phyloP scores from a whole-genome alignment of 1,140 invertebrate species.

The Homarus americanus region DNA sequence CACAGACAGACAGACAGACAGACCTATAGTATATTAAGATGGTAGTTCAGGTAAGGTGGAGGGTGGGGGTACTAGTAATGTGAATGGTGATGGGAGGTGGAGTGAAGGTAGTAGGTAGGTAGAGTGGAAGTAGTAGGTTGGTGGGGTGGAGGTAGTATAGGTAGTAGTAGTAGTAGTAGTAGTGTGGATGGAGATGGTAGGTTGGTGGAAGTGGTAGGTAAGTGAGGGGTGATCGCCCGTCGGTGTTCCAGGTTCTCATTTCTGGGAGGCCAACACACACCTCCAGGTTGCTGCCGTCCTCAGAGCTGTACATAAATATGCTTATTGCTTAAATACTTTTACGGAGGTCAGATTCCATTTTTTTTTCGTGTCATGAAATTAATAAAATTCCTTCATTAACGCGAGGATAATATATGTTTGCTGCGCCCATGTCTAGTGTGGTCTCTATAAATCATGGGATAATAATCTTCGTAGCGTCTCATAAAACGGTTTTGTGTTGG shows the following conservation, averaged over 20 bases:
- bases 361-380: neutral
- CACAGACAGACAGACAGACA: too few species aligned
- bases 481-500: neutral
- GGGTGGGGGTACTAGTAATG: neutral
- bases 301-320: neutral
- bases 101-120: neutral
- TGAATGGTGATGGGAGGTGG: too few species aligned
- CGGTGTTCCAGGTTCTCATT: neutral
- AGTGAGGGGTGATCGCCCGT: neutral
- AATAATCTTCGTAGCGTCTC: neutral
- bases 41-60: neutral
- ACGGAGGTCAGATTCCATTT: too few species aligned
- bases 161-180: too few species aligned
- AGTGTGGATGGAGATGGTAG: neutral
- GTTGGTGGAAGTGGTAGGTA: neutral
- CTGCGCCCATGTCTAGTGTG: neutral
- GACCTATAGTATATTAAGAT: too few species aligned
- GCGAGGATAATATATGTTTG: neutral
- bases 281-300: neutral
- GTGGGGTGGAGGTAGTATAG: neutral
- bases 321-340: neutral
- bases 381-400: neutral
- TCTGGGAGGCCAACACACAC: neutral
- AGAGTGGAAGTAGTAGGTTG: neutral
- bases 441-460: neutral